A percentile compares a stretch with the other conserved stretches of the same genome.
These are phyloP conservation scores for Crossaster papposus DNA, from an alignment of 53 echinoderm and acorn worm genomes.

Conservation along the genomic window DNA sequence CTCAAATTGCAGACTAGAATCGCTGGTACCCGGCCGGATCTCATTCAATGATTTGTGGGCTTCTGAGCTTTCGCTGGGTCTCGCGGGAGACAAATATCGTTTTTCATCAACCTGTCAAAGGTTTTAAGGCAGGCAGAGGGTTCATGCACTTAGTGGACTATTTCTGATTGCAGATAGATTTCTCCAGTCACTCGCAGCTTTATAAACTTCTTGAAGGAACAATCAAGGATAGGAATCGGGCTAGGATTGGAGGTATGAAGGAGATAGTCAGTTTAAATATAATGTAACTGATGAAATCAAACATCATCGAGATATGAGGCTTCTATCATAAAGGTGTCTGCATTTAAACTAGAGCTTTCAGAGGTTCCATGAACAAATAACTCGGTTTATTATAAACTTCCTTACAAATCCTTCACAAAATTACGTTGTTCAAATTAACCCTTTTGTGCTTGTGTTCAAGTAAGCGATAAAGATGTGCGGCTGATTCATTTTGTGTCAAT, in stretches of 20 bases:
- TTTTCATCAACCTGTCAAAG: neutral
- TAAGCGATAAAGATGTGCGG: no score
- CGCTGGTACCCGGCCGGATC: neutral
- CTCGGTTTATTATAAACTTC: no score
- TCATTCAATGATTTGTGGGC: neutral
- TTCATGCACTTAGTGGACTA: constrained; percentile 1
- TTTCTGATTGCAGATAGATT: constrained; percentile 4
- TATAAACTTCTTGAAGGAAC: neutral
- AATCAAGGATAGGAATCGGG: neutral
- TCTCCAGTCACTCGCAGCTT: neutral
- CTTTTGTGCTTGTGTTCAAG: no score
- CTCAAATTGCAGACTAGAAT: constrained; percentile 11
- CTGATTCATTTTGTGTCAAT: no score
- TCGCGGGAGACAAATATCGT: neutral
- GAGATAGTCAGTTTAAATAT: neutral
- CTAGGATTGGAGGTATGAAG: neutral
- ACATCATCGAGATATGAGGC: neutral
- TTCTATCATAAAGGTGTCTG: no score
- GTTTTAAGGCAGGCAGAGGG: neutral
- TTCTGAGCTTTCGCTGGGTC: neutral
- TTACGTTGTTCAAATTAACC: no score
- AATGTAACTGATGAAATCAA: neutral
- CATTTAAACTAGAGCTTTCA: no score
- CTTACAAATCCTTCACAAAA: no score
- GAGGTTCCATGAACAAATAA: no score